These are phyloP conservation scores for Amiota minor DNA, from an alignment of 2,888 invertebrate species.

Conservation along the genomic window DNA sequence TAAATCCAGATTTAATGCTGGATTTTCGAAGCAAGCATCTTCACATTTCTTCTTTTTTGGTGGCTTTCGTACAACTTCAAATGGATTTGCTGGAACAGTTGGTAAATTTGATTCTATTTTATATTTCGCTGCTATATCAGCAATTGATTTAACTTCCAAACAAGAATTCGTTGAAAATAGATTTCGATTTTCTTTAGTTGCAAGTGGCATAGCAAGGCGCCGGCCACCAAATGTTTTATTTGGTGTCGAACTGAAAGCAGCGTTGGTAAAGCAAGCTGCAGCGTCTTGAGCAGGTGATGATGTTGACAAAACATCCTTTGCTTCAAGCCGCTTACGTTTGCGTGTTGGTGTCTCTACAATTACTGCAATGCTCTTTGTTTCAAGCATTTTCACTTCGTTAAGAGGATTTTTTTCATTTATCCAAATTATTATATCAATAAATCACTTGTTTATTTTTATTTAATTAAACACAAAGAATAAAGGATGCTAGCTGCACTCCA, in stretches of 20 bases:
- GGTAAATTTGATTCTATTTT: constrained; percentile 32
- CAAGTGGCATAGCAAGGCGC: constrained; percentile 49
- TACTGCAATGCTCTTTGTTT: constrained; percentile 58
- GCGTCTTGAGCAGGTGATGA: constrained; percentile 35
- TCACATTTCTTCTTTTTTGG: constrained; percentile 71
- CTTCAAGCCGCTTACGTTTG: constrained; percentile 69
- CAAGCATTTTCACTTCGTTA: constrained; percentile 48
- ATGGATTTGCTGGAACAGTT: constrained; percentile 62
- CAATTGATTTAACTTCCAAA: constrained; percentile 70
- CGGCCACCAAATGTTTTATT: constrained; percentile 63
- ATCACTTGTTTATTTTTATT: background rate
- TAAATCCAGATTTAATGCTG: constrained; percentile 70
- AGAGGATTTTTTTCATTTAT: background rate
- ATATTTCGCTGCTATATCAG: constrained; percentile 54
- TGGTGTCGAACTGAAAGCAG: constrained; percentile 71
- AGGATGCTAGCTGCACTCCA: background rate
- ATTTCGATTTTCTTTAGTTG: constrained; percentile 46
- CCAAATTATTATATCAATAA: background rate
- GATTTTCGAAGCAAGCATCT: constrained; percentile 71
- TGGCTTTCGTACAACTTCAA: constrained; percentile 71
- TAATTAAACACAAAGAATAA: background rate
- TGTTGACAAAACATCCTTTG: constrained; percentile 33
- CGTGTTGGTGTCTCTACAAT: constrained; percentile 61
- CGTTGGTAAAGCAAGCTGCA: constrained; percentile 66
- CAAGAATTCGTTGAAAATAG: constrained; percentile 51